Percentiles rank a stretch among this genome's conserved stretches.
Conservation (phyloP, 2,888 invertebrate species). For the Andrena haemorrhoa region DNA sequence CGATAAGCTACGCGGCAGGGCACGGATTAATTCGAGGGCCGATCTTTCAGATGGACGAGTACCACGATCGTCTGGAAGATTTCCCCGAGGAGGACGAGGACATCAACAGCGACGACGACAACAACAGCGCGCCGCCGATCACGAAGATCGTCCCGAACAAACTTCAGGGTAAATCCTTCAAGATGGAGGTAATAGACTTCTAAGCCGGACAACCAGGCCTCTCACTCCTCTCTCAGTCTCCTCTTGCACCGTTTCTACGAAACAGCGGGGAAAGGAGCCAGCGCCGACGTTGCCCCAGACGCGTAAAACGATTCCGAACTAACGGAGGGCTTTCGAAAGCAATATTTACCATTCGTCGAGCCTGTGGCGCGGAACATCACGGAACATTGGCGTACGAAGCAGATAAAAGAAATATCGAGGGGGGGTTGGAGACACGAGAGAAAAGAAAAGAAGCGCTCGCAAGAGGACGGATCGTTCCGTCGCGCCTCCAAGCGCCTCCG, state of each 20-base stretch:
- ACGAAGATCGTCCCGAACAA: conserved; percentile 83
- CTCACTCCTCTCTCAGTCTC: conserved; percentile 12
- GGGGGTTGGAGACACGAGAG: neutral
- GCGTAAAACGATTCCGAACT: conserved; percentile 13
- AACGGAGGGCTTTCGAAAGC: conserved; percentile 44
- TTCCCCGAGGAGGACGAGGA: conserved; percentile 86
- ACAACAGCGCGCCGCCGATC: conserved; percentile 80
- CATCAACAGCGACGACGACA: conserved; percentile 83
- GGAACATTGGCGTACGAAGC: conserved; percentile 9
- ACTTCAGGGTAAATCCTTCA: conserved; percentile 85
- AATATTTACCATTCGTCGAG: conserved; percentile 51
- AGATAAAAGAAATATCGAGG: neutral
- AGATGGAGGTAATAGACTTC: conserved; percentile 86
- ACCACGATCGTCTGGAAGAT: conserved; percentile 85
- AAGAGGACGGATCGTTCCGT: conserved; percentile 23
- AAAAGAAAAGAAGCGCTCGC: neutral
- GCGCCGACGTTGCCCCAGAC: neutral
- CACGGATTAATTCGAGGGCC: too few relatives aligned
- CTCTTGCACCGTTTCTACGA: neutral
- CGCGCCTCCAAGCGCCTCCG: conserved; percentile 13
- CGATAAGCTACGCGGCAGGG: neutral
- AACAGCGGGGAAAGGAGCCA: neutral
- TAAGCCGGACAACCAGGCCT: conserved; percentile 23
- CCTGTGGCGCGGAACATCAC: conserved; percentile 26
- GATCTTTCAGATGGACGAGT: conserved; percentile 84